Percentiles rank a stretch among this genome's conserved stretches.
phyloP scores from a whole-genome alignment of 2,797 vertebrate genomes.

The Buceros bicornis region DNA sequence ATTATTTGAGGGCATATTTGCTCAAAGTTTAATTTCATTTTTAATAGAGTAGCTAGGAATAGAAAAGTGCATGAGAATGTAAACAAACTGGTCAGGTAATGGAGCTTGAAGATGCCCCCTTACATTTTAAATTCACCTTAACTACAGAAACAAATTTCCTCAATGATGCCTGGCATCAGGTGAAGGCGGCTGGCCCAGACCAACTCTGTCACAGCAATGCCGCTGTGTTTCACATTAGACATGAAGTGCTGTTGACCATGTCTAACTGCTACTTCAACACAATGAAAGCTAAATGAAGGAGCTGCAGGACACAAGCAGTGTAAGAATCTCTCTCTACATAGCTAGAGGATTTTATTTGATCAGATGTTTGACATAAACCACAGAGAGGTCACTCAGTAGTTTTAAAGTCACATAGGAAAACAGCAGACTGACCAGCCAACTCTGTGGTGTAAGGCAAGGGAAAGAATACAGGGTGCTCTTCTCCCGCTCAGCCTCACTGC shows the following conservation, averaged over 20 bases:
- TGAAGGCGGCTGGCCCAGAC: background rate
- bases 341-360: background rate
- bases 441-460: background rate
- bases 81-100: background rate
- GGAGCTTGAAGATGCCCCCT: background rate
- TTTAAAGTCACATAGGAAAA: background rate
- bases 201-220: background rate
- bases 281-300: background rate
- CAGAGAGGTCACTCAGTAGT: background rate
- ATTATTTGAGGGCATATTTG: background rate
- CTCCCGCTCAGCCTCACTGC: background rate
- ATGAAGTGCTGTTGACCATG: background rate
- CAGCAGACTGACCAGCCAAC: background rate
- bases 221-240: background rate
- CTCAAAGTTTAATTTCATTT: background rate
- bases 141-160: background rate
- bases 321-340: background rate
- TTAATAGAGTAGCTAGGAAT: background rate
- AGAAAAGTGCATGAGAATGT: background rate
- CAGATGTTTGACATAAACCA: background rate
- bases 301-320: background rate
- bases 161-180: background rate
- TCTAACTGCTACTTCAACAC: background rate
- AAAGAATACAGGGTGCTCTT: background rate
- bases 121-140: background rate